A percentile compares a stretch with the other conserved stretches of the same genome.
Evolutionary conservation across 2,113 vertebrate genomes (phyloP).

Genomic region (crab-eating macaque (Macaca fascicularis)): DNA sequence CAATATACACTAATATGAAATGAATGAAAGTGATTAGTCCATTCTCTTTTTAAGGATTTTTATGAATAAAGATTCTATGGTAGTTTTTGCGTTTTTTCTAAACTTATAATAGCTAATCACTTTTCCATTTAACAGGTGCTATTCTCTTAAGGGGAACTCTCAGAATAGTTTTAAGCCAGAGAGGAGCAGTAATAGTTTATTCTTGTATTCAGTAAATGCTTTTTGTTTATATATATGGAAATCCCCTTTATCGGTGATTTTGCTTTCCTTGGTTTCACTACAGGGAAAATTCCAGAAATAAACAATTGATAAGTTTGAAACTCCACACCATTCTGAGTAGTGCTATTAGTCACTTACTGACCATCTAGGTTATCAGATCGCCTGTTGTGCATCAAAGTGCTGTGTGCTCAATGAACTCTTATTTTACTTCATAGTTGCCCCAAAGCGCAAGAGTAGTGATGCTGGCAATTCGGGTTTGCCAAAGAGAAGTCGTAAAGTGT

Average conservation of each 20-base stretch:
- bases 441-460: not conserved
- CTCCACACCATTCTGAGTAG: not conserved
- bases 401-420: not conserved
- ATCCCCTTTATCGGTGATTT: not conserved
- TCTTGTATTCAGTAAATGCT: not conserved
- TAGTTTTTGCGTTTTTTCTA: not conserved
- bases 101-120: not conserved
- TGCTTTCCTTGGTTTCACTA: not conserved
- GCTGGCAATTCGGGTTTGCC: not conserved
- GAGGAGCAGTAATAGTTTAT: not conserved
- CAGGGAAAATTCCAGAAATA: not conserved
- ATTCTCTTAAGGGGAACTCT: not conserved
- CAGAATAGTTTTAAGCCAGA: conserved; percentile 21
- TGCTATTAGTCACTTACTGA: not conserved
- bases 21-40: not conserved
- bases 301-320: not conserved
- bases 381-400: not conserved
- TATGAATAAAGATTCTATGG: not conserved
- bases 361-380: not conserved
- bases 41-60: not conserved
- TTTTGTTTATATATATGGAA: not conserved
- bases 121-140: not conserved
- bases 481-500: not conserved
- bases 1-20: not conserved
- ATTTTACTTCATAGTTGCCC: not conserved